Base-by-base conservation (phyloP, 1,140 invertebrate species). In the Drosophila aff. region DNA sequence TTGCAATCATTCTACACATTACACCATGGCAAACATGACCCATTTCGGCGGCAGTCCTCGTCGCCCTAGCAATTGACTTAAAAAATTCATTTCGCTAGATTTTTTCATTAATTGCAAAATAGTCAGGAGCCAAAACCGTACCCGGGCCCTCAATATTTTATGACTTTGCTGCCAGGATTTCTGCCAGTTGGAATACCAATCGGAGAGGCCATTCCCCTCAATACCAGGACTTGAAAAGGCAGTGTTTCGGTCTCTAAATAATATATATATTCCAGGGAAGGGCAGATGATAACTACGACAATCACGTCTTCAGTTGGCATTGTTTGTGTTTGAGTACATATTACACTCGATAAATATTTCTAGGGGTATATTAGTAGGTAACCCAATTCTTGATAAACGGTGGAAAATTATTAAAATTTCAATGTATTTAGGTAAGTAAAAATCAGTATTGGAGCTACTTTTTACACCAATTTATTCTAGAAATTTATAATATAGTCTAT, bases 1-100 rank as follows among this genome's bases (percentile, higher is more conserved):
- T 89, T 89, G 85, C 85, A 90, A 90, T 90, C 85, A 89, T 89
- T 85, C 85, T 89, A 90, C 85, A 89, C 85, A 89, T 89, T 89
- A 90, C 85, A 82, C 85, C 85, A 89, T 67, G 49, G 81, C 85
- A 89, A 89, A 89, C 85, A 89, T 89, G 85, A 89, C 85, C 85
- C 85, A 89, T 90, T 89, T 86, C 66, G 65, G 53, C 65, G 80
- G 44, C 53, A 60, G 66, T 28, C 41, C 66, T 73, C 63, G 38
- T 38, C 40, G 62, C 71, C 60, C 68, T 59, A 62, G 49, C 64
- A 72, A 62, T 80, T 87, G 72, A 61, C 68, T 83, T 77, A 68
- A 83, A 85, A 82, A 89, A 87, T 89, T 89, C 79, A 89, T 87
- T 87, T 87, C 58, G 67, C 80, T 80, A 74, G 80, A 59, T 75